Conservation (phyloP, 1,140 invertebrate genomes). For the Mercenaria mercenaria region DNA sequence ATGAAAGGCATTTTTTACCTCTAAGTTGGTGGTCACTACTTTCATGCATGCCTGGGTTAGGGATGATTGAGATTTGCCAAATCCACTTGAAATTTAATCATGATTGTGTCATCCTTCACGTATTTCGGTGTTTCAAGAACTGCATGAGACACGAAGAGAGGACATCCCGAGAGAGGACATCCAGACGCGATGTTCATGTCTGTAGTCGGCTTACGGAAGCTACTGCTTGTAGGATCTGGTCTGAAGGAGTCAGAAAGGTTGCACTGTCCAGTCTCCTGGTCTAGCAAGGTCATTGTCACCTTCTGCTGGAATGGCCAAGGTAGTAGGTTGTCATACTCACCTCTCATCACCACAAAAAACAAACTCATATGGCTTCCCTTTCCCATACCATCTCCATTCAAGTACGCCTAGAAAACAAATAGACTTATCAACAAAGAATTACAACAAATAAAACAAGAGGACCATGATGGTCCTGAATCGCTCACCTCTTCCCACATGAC, state of each 20-base stretch:
- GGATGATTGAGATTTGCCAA: conserved; percentile 17
- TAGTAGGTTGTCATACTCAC: conserved; percentile 81
- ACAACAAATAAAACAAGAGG: too few relatives aligned
- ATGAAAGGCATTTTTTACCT: too few relatives aligned
- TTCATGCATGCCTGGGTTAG: too few relatives aligned
- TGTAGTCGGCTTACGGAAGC: conserved; percentile 78
- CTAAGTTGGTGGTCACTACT: too few relatives aligned
- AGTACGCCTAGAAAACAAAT: conserved; percentile 71
- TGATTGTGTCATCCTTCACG: conserved; percentile 81
- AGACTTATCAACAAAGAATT: too few relatives aligned
- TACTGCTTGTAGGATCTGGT: conserved; percentile 76
- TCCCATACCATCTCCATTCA: conserved; percentile 84
- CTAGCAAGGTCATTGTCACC: conserved; percentile 79
- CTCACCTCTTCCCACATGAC: too few relatives aligned
- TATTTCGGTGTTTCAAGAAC: conserved; percentile 73
- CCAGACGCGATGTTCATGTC: conserved; percentile 84
- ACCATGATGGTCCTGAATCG: too few relatives aligned
- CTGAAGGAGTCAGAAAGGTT: conserved; percentile 80
- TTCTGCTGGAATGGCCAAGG: too few relatives aligned
- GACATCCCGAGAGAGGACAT: conserved; percentile 82
- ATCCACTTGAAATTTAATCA: conserved; percentile 80
- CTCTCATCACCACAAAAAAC: too few relatives aligned
- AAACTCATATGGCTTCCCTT: conserved; percentile 76
- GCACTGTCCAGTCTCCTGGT: conserved; percentile 75
- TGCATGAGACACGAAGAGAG: conserved; percentile 76